These are phyloP conservation scores for Turnix velox DNA, from an alignment of 2,113 vertebrate species.

Conservation along the genomic window DNA sequence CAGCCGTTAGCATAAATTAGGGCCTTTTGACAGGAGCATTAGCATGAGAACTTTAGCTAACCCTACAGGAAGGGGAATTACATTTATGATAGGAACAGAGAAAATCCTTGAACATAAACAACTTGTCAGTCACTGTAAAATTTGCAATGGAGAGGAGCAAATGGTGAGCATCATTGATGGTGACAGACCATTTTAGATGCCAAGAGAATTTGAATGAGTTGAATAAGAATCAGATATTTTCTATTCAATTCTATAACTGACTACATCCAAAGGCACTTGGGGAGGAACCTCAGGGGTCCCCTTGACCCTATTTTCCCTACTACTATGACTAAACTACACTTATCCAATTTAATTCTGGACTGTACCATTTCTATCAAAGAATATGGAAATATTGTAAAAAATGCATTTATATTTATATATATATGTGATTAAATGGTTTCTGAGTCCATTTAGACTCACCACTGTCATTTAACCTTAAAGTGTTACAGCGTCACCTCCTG, in stretches of 20 bases:
- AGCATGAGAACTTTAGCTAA: neutral
- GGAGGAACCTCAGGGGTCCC: neutral
- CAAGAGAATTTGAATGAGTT: neutral
- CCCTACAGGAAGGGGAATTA: neutral
- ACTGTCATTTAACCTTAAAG: neutral
- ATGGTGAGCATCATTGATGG: neutral
- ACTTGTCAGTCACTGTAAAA: neutral
- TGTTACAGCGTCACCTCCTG: neutral
- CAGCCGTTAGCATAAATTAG: neutral
- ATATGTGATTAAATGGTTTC: neutral
- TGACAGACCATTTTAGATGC: neutral
- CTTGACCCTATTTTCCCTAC: neutral
- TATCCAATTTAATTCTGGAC: neutral
- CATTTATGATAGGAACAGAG: neutral
- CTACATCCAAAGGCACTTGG: neutral
- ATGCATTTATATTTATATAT: neutral
- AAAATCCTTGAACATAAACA: neutral
- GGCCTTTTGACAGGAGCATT: neutral
- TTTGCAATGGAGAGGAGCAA: neutral
- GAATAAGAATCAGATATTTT: neutral
- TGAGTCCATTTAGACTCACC: neutral
- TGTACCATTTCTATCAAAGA: neutral
- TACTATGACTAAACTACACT: too few species aligned
- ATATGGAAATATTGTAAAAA: neutral
- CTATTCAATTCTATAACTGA: neutral